phyloP scores from a whole-genome alignment of 2,888 invertebrate species.

The Desoria tigrina region DNA sequence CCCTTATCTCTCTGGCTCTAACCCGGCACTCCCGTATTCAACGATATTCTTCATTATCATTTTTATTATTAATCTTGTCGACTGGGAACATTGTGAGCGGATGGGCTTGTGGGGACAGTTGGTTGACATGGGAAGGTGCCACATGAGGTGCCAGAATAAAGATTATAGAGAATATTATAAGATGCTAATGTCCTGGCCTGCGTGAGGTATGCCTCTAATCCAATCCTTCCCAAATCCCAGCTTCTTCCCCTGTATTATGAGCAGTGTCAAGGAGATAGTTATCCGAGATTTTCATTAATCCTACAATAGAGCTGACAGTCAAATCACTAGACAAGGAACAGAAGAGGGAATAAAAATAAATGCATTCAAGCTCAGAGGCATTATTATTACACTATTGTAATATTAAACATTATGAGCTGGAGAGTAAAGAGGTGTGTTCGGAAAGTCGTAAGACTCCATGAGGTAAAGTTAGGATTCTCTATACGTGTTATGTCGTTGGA shows the following conservation, averaged over 20 bases:
- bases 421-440: constrained; percentile 24
- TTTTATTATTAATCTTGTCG: no score
- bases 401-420: no score
- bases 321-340: background rate
- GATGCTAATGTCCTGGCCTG: constrained; percentile 20
- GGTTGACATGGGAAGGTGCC: constrained; percentile 17
- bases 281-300: constrained; percentile 20
- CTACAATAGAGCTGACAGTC: constrained; percentile 12
- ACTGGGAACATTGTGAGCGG: no score
- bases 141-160: constrained; percentile 27
- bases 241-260: no score
- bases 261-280: background rate
- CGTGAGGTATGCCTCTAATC: constrained; percentile 11
- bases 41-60: no score
- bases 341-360: constrained; percentile 5
- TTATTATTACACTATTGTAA: no score
- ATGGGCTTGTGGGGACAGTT: background rate
- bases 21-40: background rate
- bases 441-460: constrained; percentile 11
- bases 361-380: constrained; percentile 14
- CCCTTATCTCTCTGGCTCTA: constrained; percentile 18
- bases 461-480: constrained; percentile 6
- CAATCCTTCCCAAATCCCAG: background rate
- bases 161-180: constrained; percentile 17
- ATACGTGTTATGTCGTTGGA: constrained; percentile 7